Evolutionary conservation across 2,888 invertebrate genomes (phyloP).

Genomic region (Nipponacmea schrenckii): DNA sequence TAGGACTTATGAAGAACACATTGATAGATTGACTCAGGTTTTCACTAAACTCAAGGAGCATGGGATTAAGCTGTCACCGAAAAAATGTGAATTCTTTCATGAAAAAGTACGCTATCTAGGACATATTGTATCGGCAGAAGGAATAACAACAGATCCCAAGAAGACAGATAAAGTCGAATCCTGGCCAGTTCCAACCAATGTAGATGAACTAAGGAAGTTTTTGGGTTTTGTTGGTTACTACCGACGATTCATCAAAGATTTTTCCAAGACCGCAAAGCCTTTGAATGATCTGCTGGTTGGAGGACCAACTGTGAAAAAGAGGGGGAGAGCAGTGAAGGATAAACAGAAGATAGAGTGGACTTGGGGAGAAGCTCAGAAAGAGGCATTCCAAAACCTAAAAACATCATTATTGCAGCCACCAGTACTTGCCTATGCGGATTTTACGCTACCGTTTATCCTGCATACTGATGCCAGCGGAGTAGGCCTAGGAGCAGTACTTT

Average conservation of each 20-base stretch:
- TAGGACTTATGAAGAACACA: conserved; percentile 21
- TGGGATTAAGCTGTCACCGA: conserved; percentile 25
- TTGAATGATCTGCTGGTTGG: conserved; percentile 22
- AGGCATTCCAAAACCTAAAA: conserved; percentile 29
- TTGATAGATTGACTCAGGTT: conserved; percentile 17
- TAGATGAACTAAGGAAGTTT: background rate
- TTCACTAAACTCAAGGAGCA: conserved; percentile 18
- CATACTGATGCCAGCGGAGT: conserved; percentile 34
- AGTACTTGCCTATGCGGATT: conserved; percentile 32
- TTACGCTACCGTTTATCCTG: conserved; percentile 25
- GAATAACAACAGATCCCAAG: conserved; percentile 20
- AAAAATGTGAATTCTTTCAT: conserved; percentile 29
- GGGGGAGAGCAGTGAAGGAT: conserved; percentile 5
- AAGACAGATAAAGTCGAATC: conserved; percentile 22
- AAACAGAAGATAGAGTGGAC: conserved; percentile 19
- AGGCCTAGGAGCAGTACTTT: conserved; percentile 32
- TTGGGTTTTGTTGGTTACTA: no score
- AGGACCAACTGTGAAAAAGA: conserved; percentile 7
- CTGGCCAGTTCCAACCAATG: background rate
- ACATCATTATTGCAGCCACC: conserved; percentile 13
- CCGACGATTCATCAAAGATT: conserved; percentile 10
- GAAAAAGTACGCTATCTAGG: conserved; percentile 27
- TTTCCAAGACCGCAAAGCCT: conserved; percentile 24
- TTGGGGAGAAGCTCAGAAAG: conserved; percentile 27
- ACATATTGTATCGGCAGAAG: conserved; percentile 14